phyloP scores from a whole-genome alignment of 2,888 invertebrate species.

The Clunio marinus region DNA sequence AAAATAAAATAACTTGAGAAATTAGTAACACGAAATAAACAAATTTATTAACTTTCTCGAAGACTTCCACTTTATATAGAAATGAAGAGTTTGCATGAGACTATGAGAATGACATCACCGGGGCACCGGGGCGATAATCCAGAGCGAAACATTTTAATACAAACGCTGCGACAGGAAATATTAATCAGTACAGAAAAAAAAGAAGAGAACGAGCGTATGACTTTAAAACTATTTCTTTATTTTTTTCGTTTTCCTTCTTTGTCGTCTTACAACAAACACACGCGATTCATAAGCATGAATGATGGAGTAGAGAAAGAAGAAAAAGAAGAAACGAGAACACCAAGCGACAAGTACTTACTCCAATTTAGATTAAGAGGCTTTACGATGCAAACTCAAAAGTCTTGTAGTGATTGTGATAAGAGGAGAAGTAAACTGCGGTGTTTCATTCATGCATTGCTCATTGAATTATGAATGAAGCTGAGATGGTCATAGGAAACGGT shows the following conservation, averaged over 20 bases:
- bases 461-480: too few relatives aligned
- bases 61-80: too few relatives aligned
- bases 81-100: too few relatives aligned
- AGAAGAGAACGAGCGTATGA: conserved; percentile 4
- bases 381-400: not conserved
- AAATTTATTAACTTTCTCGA: too few relatives aligned
- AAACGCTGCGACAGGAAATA: conserved; percentile 35
- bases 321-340: conserved; percentile 27
- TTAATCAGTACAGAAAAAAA: conserved; percentile 27
- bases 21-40: not conserved
- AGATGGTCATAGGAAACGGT: too few relatives aligned
- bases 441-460: too few relatives aligned
- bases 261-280: conserved; percentile 9
- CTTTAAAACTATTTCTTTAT: conserved; percentile 27
- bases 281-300: too few relatives aligned
- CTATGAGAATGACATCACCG: conserved; percentile 17
- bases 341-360: conserved; percentile 35
- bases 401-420: conserved; percentile 24
- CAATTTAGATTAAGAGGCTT: conserved; percentile 37
- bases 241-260: not conserved
- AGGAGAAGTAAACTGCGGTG: conserved; percentile 11
- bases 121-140: not conserved
- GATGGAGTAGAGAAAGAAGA: conserved; percentile 9
- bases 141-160: conserved; percentile 10
- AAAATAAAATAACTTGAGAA: too few relatives aligned